Base-by-base conservation (phyloP, 2,113 vertebrate species). In the Ailuropoda melanoleuca region DNA sequence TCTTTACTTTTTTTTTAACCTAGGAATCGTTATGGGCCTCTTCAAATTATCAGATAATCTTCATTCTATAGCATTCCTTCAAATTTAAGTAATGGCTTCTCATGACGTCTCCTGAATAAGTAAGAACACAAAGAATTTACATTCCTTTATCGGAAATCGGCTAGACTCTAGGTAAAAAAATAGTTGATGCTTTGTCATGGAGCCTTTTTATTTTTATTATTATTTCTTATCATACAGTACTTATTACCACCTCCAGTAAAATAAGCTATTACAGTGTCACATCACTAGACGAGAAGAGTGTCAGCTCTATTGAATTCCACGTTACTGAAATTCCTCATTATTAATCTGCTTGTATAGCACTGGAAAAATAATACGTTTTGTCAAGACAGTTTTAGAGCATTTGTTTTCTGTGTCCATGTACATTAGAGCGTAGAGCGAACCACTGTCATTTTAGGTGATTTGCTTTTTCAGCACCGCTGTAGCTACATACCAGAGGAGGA, bases 21-120 rank as follows among this genome's bases (percentile, higher is more conserved):
- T 92, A 62, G n/a, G 53, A 43, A n/a, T 90, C 37, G 95, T 96
- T 64, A 50, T 78, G 10, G 39, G 10, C 29, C 56, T 80, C 58
- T 96, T 94, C 43, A 97, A 93, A 96, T 97, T 86, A 93, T 93
- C 13, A 97, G 82, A 96, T 95, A 92, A 88, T 93, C 53, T 84
- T 90, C n/a, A 91, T n/a, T 93, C 74, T 96, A 81, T 62, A 90
- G 68, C 7, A 70, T 80, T 50, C 6, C 31, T 96, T 26, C 83
- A 77, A 68, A 83, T 78, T 93, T 81, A 77, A 46, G 24, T 93
- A 95, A 93, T 95, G 93, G 50, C 55, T 93, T 91, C 37, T 94
- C 50, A 66, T 34, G 46, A 8, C 8, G 24, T 90, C 26, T 84
- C n/a, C 50, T 96, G 66, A 95, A 74, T 93, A 97, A 97, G 92